Evolutionary conservation across 2,797 vertebrate genomes (phyloP), one percentile per base, ranked within the genome.

Genomic region (Rhabdomys pumilio): DNA sequence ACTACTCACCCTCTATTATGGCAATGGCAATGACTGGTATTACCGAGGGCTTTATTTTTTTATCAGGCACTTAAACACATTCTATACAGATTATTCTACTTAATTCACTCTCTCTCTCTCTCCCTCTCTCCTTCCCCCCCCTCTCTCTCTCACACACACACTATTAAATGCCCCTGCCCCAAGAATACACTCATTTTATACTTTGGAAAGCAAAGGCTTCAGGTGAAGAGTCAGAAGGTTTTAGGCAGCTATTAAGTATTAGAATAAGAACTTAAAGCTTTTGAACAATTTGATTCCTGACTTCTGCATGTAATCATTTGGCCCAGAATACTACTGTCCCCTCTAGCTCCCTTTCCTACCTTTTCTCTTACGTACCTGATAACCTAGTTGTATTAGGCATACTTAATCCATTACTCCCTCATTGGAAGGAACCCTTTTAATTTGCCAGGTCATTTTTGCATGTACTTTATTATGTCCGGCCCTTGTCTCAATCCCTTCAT

Each of bases 1-100:
- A 20, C 55, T 29, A 17, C 9, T 82, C 41, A 11, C 15, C 72
- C 31, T 59, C 31, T 63, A 31, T 87, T 95, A 29, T 76, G 47
- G 77, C 77, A 95, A 88, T 29, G 87, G 57, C 44, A 72, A 95
- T 84, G 93, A 89, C 34, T 73, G 90, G 81, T 76, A 82, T 90
- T 94, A 89, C 76, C 93, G 69, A 96, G 50, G 69, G 81, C 59
- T 88, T 50, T 76, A 41, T 6, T 93, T 91, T 95, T 57, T 41
- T 73, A 50, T 76, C 75, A 87, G 82, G 41, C 55, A 82, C n/a
- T 96, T 95, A 96, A 89, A 61, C n/a, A 95, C n/a, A 97, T 92
- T 93, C 85, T 67, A 34, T 24, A 63, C 50, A 79, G 59, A 87
- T 38, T 61, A 14, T 63, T 86, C 19, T 41, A 90, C 61, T 89